Conservation (phyloP, 2,888 invertebrate species). For the Rhingia campestris region DNA sequence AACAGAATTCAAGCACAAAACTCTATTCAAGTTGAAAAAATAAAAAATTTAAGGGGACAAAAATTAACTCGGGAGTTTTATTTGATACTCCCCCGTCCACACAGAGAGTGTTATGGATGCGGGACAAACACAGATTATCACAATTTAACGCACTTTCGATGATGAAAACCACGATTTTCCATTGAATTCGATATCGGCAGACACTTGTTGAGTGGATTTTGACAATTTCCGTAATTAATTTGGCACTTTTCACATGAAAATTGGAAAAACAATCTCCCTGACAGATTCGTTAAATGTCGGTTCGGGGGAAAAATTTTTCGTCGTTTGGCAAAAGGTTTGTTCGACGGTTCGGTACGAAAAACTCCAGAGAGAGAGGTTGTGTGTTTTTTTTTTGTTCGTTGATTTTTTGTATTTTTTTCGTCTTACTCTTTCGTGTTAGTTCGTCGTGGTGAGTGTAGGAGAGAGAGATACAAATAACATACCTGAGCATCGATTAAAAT, state of each 20-base stretch:
- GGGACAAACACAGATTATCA: slow-evolving; percentile 12
- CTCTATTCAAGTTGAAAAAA: slow-evolving; percentile 10
- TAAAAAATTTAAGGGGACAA: neutral
- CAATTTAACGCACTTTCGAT: slow-evolving; percentile 69
- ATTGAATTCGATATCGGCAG: slow-evolving; percentile 40
- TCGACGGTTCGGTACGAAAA: slow-evolving; percentile 69
- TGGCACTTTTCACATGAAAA: slow-evolving; percentile 67
- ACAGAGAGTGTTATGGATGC: slow-evolving; percentile 4
- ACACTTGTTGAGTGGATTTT: slow-evolving; percentile 20
- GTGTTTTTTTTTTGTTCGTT: slow-evolving; percentile 5
- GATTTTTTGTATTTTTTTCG: slow-evolving; percentile 16
- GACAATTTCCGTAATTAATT: slow-evolving; percentile 64
- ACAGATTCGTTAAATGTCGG: slow-evolving; percentile 72
- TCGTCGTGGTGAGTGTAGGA: slow-evolving; percentile 9
- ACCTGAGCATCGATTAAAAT: slow-evolving; percentile 56
- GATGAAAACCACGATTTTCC: slow-evolving; percentile 54
- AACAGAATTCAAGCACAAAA: neutral
- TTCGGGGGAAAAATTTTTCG: slow-evolving; percentile 73
- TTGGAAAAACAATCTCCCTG: slow-evolving; percentile 69
- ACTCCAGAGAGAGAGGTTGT: slow-evolving; percentile 53
- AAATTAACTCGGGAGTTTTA: slow-evolving; percentile 8
- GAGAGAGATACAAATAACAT: slow-evolving; percentile 35
- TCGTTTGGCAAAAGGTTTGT: slow-evolving; percentile 74
- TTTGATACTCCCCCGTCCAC: slow-evolving; percentile 1
- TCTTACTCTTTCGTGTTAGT: slow-evolving; percentile 33